Evolutionary conservation across 1,140 invertebrate species (phyloP).

Genomic region (Antheraea pernyi): DNA sequence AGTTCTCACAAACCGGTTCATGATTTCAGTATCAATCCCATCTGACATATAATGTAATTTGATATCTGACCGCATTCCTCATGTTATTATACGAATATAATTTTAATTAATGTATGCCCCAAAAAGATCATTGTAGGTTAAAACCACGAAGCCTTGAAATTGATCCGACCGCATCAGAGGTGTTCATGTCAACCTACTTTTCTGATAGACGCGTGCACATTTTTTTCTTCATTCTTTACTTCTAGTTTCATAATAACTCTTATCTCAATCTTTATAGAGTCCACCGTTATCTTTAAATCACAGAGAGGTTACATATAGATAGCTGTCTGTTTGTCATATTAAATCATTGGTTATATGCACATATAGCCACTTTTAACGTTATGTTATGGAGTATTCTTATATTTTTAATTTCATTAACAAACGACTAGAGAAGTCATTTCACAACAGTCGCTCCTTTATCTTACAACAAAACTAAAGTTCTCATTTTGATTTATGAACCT

Average conservation of each 20-base stretch:
- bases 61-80: not conserved
- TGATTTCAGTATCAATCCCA: not conserved
- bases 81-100: slow-evolving; percentile 1
- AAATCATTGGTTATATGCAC: slow-evolving; percentile 17
- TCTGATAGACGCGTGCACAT: slow-evolving; percentile 20
- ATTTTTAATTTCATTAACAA: slow-evolving; percentile 8
- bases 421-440: not conserved
- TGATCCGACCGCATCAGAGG: slow-evolving; percentile 63
- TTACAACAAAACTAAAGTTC: not conserved
- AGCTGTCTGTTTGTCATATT: slow-evolving; percentile 15
- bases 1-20: not conserved
- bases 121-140: slow-evolving; percentile 42
- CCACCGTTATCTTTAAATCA: not conserved
- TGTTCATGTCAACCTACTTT: slow-evolving; percentile 55
- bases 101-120: slow-evolving; percentile 37
- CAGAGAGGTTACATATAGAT: slow-evolving; percentile 7
- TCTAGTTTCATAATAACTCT: slow-evolving; percentile 20
- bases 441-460: not conserved
- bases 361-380: slow-evolving; percentile 33
- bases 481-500: not conserved
- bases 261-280: slow-evolving; percentile 9
- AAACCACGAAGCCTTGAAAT: slow-evolving; percentile 67
- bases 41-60: slow-evolving; percentile 3
- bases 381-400: slow-evolving; percentile 5
- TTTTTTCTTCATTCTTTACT: slow-evolving; percentile 15